A percentile compares a stretch with the other conserved stretches of the same genome.
Evolutionary conservation across 2,113 vertebrate species (phyloP).

Genomic region (Alligator sinensis): DNA sequence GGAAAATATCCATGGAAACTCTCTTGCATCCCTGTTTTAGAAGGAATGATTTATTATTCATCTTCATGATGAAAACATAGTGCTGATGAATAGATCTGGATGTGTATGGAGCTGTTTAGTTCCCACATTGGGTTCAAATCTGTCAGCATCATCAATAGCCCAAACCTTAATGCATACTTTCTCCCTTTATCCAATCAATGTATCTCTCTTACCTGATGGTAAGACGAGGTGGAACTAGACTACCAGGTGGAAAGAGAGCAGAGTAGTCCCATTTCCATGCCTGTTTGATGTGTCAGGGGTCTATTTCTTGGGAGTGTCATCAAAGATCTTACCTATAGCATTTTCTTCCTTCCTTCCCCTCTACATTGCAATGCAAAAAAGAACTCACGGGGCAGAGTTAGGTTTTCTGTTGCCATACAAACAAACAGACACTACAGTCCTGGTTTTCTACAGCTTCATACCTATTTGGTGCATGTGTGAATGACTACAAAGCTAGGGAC

Average conservation of each 20-base stretch:
- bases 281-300: background rate
- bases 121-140: background rate
- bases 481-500: background rate
- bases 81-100: background rate
- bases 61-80: background rate
- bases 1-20: background rate
- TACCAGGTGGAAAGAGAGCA: background rate
- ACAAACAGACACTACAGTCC: background rate
- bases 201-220: background rate
- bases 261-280: background rate
- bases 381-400: fast-evolving
- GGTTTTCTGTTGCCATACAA: background rate
- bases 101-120: background rate
- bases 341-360: background rate
- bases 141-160: background rate
- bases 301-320: background rate
- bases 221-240: background rate
- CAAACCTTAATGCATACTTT: background rate
- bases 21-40: background rate
- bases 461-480: background rate
- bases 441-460: background rate
- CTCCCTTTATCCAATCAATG: background rate
- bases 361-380: background rate
- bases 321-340: background rate
- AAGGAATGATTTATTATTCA: background rate